A percentile compares a stretch with the other conserved stretches of the same genome.
These are phyloP conservation scores for Coelinius sp. DNA, from an alignment of 2,888 invertebrate species.

Conservation along the genomic window DNA sequence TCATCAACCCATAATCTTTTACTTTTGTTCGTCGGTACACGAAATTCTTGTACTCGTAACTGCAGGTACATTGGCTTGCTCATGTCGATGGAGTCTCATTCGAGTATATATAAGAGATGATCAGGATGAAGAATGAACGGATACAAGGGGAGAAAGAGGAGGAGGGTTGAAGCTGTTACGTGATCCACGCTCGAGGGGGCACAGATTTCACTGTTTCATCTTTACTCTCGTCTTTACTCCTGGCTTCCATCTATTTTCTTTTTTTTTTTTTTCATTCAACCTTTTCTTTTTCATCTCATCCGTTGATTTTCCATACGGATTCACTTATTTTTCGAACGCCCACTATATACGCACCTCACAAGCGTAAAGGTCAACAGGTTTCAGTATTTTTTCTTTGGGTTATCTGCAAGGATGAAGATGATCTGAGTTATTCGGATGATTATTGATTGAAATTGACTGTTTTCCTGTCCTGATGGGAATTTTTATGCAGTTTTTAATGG, in stretches of 20 bases:
- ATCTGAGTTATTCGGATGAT: neutral
- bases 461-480: neutral
- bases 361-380: conserved; percentile 31
- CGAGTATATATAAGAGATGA: conserved; percentile 33
- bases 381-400: neutral
- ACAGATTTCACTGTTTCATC: conserved; percentile 55
- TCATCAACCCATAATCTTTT: conserved; percentile 1
- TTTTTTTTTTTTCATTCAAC: neutral
- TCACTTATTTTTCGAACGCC: conserved; percentile 40
- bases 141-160: conserved; percentile 40
- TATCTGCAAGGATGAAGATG: neutral
- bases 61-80: conserved; percentile 53
- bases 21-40: conserved; percentile 45
- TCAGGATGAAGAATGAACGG: conserved; percentile 46
- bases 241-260: conserved; percentile 15
- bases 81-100: conserved; percentile 44
- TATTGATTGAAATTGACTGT: neutral
- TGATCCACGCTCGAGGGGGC: conserved; percentile 63
- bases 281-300: conserved; percentile 12
- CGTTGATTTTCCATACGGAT: conserved; percentile 32
- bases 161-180: conserved; percentile 54
- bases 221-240: conserved; percentile 30
- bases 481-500: neutral
- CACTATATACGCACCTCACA: conserved; percentile 48
- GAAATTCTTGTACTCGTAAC: conserved; percentile 57